Conservation (phyloP, 2,888 invertebrate genomes). For the Campopleginae sp. region DNA sequence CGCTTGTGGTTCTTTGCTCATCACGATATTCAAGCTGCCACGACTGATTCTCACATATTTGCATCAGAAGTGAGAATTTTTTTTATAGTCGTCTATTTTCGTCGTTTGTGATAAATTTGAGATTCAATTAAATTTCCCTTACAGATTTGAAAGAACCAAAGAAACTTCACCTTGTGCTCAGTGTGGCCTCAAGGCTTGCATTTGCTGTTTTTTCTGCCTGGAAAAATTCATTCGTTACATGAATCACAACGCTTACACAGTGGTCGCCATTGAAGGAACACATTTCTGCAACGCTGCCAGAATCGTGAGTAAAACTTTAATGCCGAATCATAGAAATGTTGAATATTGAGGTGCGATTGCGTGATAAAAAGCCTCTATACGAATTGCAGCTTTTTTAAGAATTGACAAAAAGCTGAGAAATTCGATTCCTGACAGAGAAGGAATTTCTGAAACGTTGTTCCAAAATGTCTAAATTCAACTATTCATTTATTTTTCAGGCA, state of each 20-base stretch:
- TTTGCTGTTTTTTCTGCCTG: slow-evolving; percentile 95
- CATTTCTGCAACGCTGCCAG: slow-evolving; percentile 96
- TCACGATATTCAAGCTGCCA: slow-evolving; percentile 96
- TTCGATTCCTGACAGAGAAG: not conserved
- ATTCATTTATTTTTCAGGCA: slow-evolving; percentile 87
- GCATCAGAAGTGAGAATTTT: slow-evolving; percentile 91
- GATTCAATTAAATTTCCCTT: slow-evolving; percentile 67
- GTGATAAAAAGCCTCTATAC: not conserved
- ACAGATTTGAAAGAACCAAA: slow-evolving; percentile 88
- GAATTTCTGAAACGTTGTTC: not conserved
- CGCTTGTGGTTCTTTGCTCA: slow-evolving; percentile 96
- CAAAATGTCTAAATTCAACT: not conserved
- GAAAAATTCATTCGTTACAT: slow-evolving; percentile 96
- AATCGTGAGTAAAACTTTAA: slow-evolving; percentile 87
- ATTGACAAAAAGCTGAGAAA: too few species aligned
- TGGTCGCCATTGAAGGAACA: slow-evolving; percentile 95
- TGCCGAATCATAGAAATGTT: not conserved
- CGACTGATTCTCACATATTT: slow-evolving; percentile 94
- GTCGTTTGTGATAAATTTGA: not conserved
- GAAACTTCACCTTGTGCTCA: slow-evolving; percentile 91
- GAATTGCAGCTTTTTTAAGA: too few species aligned
- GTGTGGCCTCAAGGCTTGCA: slow-evolving; percentile 92
- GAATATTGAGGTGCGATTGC: not conserved
- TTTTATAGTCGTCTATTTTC: not conserved
- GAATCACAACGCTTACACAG: slow-evolving; percentile 97